Conservation (phyloP, 2,888 invertebrate genomes). For the Platynereis dumerilii region DNA sequence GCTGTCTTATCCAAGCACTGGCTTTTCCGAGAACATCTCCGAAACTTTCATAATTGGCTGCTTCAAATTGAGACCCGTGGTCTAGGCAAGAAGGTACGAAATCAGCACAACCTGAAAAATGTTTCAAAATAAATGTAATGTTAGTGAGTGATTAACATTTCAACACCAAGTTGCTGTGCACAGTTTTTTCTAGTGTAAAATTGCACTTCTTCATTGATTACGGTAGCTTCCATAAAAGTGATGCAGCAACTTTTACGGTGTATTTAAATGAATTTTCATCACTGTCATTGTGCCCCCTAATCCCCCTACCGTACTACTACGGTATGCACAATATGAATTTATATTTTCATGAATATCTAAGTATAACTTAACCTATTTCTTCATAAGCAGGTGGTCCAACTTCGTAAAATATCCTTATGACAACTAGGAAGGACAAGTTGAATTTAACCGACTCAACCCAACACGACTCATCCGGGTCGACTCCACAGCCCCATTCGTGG, state of each 20-base stretch:
- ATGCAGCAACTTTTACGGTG: no score
- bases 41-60: constrained; percentile 36
- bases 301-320: no score
- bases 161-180: no score
- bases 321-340: no score
- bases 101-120: constrained; percentile 39
- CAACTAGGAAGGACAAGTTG: constrained; percentile 50
- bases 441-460: constrained; percentile 47
- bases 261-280: no score
- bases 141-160: no score
- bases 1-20: constrained; percentile 35
- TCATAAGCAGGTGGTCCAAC: constrained; percentile 47
- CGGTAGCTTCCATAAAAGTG: no score
- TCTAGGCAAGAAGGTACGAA: constrained; percentile 41
- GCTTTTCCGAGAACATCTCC: constrained; percentile 38
- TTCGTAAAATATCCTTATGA: constrained; percentile 53
- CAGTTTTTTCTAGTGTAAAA: no score
- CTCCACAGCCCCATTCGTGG: constrained; percentile 44
- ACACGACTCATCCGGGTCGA: constrained; percentile 54
- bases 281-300: no score
- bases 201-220: no score
- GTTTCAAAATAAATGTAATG: background rate
- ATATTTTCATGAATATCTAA: no score
- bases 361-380: constrained; percentile 43
- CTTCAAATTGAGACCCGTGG: constrained; percentile 39